Evolutionary conservation across 2,888 invertebrate genomes (phyloP).

Genomic region (Mesochorus sp.): DNA sequence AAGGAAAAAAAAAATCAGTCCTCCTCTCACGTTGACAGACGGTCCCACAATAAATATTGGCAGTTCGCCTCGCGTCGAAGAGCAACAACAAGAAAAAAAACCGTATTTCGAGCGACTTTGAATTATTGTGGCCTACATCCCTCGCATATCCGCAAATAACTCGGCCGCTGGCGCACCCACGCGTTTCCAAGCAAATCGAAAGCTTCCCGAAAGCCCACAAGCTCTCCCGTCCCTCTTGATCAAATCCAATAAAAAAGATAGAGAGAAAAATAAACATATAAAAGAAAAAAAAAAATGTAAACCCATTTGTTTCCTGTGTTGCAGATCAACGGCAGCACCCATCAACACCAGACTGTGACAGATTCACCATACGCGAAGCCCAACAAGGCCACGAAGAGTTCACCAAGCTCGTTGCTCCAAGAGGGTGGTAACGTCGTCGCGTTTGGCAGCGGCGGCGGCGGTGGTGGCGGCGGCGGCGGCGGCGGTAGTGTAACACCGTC

Average conservation of each 20-base stretch:
- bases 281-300: neutral
- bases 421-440: slow-evolving; percentile 69
- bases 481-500: slow-evolving; percentile 73
- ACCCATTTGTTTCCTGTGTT: slow-evolving; percentile 64
- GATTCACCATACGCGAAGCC: slow-evolving; percentile 89
- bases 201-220: neutral
- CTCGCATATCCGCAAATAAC: slow-evolving; percentile 48
- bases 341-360: slow-evolving; percentile 86
- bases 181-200: slow-evolving; percentile 38
- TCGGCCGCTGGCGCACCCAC: slow-evolving; percentile 43
- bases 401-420: slow-evolving; percentile 77
- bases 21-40: neutral
- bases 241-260: neutral
- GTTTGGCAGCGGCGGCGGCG: slow-evolving; percentile 73
- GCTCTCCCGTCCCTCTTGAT: neutral
- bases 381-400: slow-evolving; percentile 84
- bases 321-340: slow-evolving; percentile 86
- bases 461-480: slow-evolving; percentile 81
- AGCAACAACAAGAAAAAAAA: neutral
- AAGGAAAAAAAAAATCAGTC: neutral
- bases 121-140: slow-evolving; percentile 29
- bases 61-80: neutral
- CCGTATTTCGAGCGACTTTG: neutral
- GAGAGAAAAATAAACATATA: slow-evolving; percentile 3
- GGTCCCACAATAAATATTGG: neutral